Conservation (phyloP, 1,140 invertebrate species). For the Gryon sp. region DNA sequence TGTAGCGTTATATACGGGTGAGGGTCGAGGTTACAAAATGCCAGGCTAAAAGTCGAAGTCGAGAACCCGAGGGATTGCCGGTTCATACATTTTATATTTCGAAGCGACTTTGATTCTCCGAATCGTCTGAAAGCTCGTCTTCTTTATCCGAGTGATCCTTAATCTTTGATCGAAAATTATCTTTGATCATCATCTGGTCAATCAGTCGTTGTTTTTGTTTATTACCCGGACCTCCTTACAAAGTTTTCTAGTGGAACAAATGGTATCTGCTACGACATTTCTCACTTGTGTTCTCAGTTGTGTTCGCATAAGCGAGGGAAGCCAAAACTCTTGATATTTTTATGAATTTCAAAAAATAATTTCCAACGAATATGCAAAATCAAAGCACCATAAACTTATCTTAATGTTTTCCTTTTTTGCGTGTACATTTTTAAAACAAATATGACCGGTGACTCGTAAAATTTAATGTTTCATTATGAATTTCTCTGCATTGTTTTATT, state of each 20-base stretch:
- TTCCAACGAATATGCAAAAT: too few relatives aligned
- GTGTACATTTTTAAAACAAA: too few relatives aligned
- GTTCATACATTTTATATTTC: conserved; percentile 79
- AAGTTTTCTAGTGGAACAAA: conserved; percentile 12
- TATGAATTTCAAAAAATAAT: too few relatives aligned
- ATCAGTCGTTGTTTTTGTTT: conserved; percentile 57
- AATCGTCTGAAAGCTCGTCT: conserved; percentile 65
- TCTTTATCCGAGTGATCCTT: conserved; percentile 71
- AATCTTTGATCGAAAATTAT: conserved; percentile 77
- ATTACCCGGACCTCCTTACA: conserved; percentile 21
- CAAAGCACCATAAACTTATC: too few relatives aligned
- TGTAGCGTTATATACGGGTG: conserved; percentile 12
- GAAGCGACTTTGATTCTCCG: conserved; percentile 74
- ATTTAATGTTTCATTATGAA: too few relatives aligned
- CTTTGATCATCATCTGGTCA: conserved; percentile 72
- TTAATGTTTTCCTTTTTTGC: not conserved
- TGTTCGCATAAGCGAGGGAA: too few relatives aligned
- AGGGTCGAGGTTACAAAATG: conserved; percentile 47
- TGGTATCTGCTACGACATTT: conserved; percentile 29
- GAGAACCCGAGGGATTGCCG: conserved; percentile 68
- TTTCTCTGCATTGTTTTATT: too few relatives aligned
- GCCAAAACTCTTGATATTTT: too few relatives aligned
- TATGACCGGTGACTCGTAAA: too few relatives aligned
- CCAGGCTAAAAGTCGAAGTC: conserved; percentile 42
- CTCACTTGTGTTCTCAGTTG: conserved; percentile 5